A percentile compares a stretch with the other conserved stretches of the same genome.
phyloP scores from a whole-genome alignment of 64 coral and sea anemone species.

The Exaiptasia diaphana region DNA sequence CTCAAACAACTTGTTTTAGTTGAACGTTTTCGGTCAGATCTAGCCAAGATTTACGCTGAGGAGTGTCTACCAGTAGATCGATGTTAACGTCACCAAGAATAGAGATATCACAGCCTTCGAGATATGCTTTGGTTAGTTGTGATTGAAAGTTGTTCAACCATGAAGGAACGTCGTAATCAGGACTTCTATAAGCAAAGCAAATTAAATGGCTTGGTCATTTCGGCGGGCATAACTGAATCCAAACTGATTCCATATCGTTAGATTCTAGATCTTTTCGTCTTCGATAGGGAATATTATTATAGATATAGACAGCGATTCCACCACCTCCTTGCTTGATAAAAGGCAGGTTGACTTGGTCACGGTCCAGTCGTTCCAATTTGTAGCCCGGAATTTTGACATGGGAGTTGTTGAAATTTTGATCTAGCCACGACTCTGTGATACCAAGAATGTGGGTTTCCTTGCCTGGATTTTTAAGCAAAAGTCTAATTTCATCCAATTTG shows the following conservation, averaged over 20 bases:
- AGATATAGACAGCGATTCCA: background rate
- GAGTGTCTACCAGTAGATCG: background rate
- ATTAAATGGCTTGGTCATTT: background rate
- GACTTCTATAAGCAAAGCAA: background rate
- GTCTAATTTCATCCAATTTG: background rate
- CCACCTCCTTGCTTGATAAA: slow-evolving; percentile 2
- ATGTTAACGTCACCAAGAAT: background rate
- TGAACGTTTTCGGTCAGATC: background rate
- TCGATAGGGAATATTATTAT: background rate
- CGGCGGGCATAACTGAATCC: background rate
- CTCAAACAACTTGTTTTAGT: background rate
- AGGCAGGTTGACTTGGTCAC: background rate
- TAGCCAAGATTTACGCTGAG: background rate
- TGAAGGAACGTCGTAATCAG: background rate
- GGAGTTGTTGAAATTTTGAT: background rate
- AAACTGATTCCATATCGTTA: slow-evolving; percentile 9
- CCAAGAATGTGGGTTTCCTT: background rate
- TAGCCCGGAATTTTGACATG: background rate
- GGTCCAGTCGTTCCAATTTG: background rate
- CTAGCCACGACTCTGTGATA: background rate
- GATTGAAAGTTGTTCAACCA: background rate
- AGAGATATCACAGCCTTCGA: background rate
- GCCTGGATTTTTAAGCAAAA: background rate
- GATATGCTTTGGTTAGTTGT: background rate
- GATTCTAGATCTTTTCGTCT: background rate